A percentile compares a stretch with the other conserved stretches of the same genome.
Conservation (phyloP, 2,113 vertebrate genomes). For the Leptobrachium leishanense region DNA sequence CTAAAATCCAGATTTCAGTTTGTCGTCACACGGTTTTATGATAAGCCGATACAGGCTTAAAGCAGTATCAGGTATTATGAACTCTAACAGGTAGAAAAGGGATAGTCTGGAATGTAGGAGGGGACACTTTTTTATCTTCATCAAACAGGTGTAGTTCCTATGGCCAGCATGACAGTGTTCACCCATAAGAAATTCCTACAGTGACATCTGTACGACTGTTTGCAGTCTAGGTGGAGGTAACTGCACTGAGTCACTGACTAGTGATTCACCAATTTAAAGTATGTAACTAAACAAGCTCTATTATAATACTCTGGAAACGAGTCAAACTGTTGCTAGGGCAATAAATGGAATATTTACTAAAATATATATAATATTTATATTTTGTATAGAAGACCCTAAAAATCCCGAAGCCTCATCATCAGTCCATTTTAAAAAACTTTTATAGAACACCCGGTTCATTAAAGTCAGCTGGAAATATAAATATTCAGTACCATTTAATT, state of each 20-base stretch:
- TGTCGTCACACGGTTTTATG: too few relatives aligned
- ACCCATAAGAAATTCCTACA: conserved; percentile 7
- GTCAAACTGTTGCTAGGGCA: neutral
- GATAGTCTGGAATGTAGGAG: conserved; percentile 39
- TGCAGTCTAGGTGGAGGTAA: conserved; percentile 38
- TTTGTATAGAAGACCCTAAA: too few relatives aligned
- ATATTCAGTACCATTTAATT: too few relatives aligned
- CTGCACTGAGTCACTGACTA: conserved; percentile 1
- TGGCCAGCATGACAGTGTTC: conserved; percentile 4
- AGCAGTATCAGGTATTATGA: neutral
- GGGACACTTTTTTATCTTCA: conserved; percentile 39
- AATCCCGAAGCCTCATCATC: too few relatives aligned
- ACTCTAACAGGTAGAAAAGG: neutral
- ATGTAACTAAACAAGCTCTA: conserved; percentile 8
- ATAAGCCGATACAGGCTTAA: too few relatives aligned
- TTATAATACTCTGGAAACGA: neutral
- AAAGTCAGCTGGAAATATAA: too few relatives aligned
- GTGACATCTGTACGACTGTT: conserved; percentile 32
- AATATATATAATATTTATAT: too few relatives aligned
- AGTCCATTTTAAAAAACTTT: too few relatives aligned
- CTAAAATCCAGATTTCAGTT: too few relatives aligned
- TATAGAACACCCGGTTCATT: too few relatives aligned
- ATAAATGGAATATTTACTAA: neutral
- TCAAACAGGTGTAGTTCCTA: conserved; percentile 43
- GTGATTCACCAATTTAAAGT: conserved; percentile 14